Base-by-base conservation (phyloP, 1,140 invertebrate species). In the Drosophila rufa region DNA sequence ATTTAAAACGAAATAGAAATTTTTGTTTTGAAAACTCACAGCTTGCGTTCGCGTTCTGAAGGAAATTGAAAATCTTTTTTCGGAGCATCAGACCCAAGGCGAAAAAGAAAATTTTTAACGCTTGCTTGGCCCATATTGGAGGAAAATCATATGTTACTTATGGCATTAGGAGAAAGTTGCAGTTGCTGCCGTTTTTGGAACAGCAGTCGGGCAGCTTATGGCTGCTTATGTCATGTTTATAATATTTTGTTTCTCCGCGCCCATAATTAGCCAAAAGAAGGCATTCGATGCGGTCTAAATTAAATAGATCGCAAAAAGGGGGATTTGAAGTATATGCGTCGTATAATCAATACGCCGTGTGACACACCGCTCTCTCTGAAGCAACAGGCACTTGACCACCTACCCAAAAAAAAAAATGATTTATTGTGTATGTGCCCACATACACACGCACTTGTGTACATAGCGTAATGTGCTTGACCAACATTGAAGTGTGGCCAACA, bases 401-500 rank as follows among this genome's bases (percentile, higher is more conserved):
- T 86, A 86, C 82, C 74, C 46, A 43, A 73, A 66, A 53, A 60
- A 75, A 73, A 66, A 60, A 75, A 25, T 51, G 46, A 69, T 69
- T 36, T 70, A 70, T 70, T 53, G 45, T 69, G 47, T 53, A 66
- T 51, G 59, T 65, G 36, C 65, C 43, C 53, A 42, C 30, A 27
- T 27, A 9, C 6, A 62, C 40, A 47, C 36, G 78, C 50, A 66
- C 40, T 68, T 74, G 65, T 40, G 59, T 58, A 58, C 51, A 79
- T 66, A 69, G 65, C 75, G 60, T 79, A 85, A 85, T 85, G 75
- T 82, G 82, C 79, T 85, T 85, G 82, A 86, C 82, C 82, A 86
- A 89, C 85, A 83, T 83, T 89, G 51, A 84, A 87, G 80, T 87
- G 77, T 70, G 70, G 66, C 68, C 61, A 50, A 55, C 76, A 11